A percentile compares a stretch with the other conserved stretches of the same genome.
phyloP scores from a whole-genome alignment of 2,888 invertebrate genomes.

The Eilema griseolum region DNA sequence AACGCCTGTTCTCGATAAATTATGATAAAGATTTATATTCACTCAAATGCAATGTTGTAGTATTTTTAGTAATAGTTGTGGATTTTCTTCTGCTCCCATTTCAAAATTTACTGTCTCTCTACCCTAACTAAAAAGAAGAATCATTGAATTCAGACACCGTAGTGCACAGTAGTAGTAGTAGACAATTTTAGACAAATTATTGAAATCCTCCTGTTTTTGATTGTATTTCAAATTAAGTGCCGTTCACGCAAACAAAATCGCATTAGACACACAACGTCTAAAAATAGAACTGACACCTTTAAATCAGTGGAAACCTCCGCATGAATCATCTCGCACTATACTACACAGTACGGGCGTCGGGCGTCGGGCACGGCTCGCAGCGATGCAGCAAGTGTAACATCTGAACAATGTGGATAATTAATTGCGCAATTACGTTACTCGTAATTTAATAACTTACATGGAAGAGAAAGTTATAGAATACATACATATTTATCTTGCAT shows the following conservation, averaged over 20 bases:
- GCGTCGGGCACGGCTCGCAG: not conserved
- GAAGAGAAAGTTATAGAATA: slow-evolving; percentile 18
- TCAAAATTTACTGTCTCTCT: too few species aligned
- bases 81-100: not conserved
- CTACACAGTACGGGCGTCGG: not conserved
- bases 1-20: too few species aligned
- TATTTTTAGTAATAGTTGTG: not conserved
- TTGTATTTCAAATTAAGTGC: not conserved
- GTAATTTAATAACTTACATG: slow-evolving; percentile 20
- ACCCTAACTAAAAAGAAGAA: not conserved
- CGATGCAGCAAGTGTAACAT: slow-evolving; percentile 16
- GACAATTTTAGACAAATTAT: not conserved
- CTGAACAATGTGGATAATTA: slow-evolving; percentile 22
- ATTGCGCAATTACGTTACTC: slow-evolving; percentile 26
- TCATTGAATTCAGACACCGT: not conserved
- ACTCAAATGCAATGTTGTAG: not conserved
- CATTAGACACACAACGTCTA: slow-evolving; percentile 11
- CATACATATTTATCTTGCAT: not conserved
- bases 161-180: too few species aligned
- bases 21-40: too few species aligned
- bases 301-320: slow-evolving; percentile 20
- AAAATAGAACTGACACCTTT: slow-evolving; percentile 23
- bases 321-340: slow-evolving; percentile 20
- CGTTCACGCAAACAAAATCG: not conserved
- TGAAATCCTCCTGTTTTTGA: not conserved